Evolutionary conservation across 2,888 invertebrate genomes (phyloP), one percentile per base, ranked within the genome.

Genomic region (Argynnis bischoffii): DNA sequence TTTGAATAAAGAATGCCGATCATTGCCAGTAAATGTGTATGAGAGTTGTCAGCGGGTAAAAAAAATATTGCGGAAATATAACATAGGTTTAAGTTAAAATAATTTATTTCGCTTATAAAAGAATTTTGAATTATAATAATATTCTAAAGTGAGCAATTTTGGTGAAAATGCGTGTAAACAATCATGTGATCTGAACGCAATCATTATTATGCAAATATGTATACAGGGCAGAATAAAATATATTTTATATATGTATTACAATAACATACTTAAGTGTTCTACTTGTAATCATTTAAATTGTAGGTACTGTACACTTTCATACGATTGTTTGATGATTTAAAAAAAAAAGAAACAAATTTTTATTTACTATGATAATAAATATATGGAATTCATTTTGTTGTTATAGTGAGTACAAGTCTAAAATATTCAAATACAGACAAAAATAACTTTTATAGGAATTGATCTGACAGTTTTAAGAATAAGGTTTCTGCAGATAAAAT

Each of bases 181-280:
- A 73, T 77, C 70, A 71, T 81, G 82, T 83, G 84, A 87, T 85
- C 85, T 87, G 82, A 84, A 77, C 76, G 78, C 60, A 64, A 65
- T 56, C 59, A 66, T 69, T 63, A 55, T 60, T 55, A 53, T 54
- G 50, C 41, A 64, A 50, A 47, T 63, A 77, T 83, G 79, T 81
- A 78, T 83, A 83, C 82, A 85, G 82, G 82, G 81, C 86, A 80
- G 81, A 59, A 57, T 61, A 79, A 84, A 82, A 79, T 82, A 81
- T 84, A 85, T 82, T 81, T 79, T 77, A 80, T 79, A 60, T 55
- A 48, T 60, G 35, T 66, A 55, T 60, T 60, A 60, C 50, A 35
- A 6, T 35, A 31, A 50, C 35, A 51, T 51, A 35, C 13, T 51
- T 50, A 59, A 59, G 26, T 26, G 26, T n/a, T 59, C 57, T 31